phyloP scores from a whole-genome alignment of 2,113 vertebrate genomes.

The Spilogale gracilis region DNA sequence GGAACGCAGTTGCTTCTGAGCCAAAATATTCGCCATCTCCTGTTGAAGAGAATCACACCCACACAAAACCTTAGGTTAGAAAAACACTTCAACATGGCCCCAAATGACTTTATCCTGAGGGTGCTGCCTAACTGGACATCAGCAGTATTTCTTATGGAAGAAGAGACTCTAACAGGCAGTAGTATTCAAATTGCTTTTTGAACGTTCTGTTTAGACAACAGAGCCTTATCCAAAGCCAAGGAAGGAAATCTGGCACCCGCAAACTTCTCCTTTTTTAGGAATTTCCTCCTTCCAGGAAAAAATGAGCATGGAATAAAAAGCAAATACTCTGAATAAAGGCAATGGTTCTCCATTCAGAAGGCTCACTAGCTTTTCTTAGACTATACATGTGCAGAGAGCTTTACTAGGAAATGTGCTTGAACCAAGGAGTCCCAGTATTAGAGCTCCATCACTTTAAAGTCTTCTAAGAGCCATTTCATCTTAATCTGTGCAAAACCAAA shows the following conservation, averaged over 20 bases:
- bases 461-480: neutral
- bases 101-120: neutral
- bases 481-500: neutral
- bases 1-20: constrained; percentile 97
- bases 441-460: neutral
- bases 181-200: neutral
- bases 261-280: neutral
- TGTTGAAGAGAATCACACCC: constrained; percentile 78
- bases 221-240: neutral
- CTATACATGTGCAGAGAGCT: neutral
- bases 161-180: neutral
- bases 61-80: constrained; percentile 17
- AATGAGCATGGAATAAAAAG: neutral
- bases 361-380: neutral
- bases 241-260: neutral
- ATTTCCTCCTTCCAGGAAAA: constrained; percentile 12
- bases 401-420: neutral
- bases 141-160: constrained; percentile 60
- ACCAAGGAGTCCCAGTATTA: neutral
- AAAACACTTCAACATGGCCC: neutral
- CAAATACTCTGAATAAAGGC: neutral
- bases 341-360: neutral
- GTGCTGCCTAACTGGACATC: constrained; percentile 34
- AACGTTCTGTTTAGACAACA: neutral
- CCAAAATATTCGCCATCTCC: constrained; percentile 99